Base-by-base conservation (phyloP, 2,113 vertebrate species). In the Eptatretus burgeri region DNA sequence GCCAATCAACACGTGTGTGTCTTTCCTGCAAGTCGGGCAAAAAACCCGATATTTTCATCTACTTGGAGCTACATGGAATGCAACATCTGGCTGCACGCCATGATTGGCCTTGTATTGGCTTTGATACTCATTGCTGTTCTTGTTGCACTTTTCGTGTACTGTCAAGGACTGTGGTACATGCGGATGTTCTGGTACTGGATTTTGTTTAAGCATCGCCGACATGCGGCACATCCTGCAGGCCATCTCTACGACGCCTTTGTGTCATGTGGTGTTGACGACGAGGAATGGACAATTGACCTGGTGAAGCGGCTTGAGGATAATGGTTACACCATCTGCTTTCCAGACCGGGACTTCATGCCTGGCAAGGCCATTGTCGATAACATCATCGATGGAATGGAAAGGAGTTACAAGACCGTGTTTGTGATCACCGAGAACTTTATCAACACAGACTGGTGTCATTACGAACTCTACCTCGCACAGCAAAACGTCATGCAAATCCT, bases 391-490 rank as follows among this genome's bases (percentile, higher is more conserved):
- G 80, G 73, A 65, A 89, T 85, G 0, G 85, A 93, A 65, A 79
- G 73, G 69, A 91, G 84, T 71, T 75, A 71, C 53, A 78, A 76
- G 7, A 82, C 82, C 0, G 67, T 88, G 51, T 89, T 88, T 53
- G 71, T 93, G 69, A 76, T 91, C 4, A 89, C 85, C 0, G 73
- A 82, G 67, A 79, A 82, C 70, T 93, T 93, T 18, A 80, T 93
- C 52, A 75, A 64, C 66, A 91, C 83, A 0, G 84, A 89, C 67
- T 93, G 86, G 86, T 93, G 86, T 72, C 81, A 78, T n/a, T 91
- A 89, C 0, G 86, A 93, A 66, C 75, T 93, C 71, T 82, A 93
- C 71, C 89, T 84, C 73, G 85, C 82, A 1, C 84, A 91, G 60
- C 87, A 87, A 67, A 78, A 81, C 50, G 78, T 93, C 63, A 80